These are phyloP conservation scores for Anastrepha ludens DNA, from an alignment of 1,140 invertebrate species.

Conservation along the genomic window DNA sequence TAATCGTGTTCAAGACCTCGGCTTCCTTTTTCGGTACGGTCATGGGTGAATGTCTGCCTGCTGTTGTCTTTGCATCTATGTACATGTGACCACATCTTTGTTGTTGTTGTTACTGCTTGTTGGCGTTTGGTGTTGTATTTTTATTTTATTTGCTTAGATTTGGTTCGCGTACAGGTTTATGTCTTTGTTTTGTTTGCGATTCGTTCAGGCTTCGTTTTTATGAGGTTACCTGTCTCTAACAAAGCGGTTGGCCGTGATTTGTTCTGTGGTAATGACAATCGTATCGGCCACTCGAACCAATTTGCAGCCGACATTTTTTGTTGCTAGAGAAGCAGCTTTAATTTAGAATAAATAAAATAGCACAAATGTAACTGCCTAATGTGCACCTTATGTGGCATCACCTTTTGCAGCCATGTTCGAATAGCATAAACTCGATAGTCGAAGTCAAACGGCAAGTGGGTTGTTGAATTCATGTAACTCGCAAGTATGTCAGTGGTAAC, in stretches of 20 bases:
- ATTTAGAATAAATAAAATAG: neutral
- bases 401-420: neutral
- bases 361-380: neutral
- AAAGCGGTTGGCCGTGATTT: conserved; percentile 41
- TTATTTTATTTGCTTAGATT: neutral
- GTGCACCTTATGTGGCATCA: neutral
- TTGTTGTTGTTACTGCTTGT: neutral
- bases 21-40: conserved; percentile 28
- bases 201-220: conserved; percentile 22
- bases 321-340: neutral
- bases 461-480: too few relatives aligned
- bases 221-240: neutral
- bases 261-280: conserved; percentile 19
- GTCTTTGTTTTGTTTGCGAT: conserved; percentile 16
- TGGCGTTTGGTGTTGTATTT: neutral
- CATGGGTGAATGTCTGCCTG: conserved; percentile 36
- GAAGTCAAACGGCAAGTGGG: too few relatives aligned
- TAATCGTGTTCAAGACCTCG: conserved; percentile 28
- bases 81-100: neutral
- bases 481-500: too few relatives aligned
- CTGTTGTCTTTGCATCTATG: neutral
- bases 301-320: neutral
- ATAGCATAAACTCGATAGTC: too few relatives aligned
- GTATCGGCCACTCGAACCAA: neutral
- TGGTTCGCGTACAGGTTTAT: conserved; percentile 32